These are phyloP conservation scores for Aleadryas rufinucha DNA, from an alignment of 2,113 vertebrate species.

Conservation along the genomic window DNA sequence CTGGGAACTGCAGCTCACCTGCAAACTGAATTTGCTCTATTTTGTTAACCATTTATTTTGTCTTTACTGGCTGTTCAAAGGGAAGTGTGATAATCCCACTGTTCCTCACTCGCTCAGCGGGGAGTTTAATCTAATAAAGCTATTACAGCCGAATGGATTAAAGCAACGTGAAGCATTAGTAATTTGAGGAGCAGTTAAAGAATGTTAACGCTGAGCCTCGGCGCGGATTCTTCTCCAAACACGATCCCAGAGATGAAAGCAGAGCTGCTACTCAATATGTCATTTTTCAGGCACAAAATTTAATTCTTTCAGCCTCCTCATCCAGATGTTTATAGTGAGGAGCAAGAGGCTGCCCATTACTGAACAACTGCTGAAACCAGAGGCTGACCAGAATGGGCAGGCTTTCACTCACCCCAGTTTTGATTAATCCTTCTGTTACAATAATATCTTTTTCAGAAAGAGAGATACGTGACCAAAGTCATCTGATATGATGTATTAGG, in stretches of 20 bases:
- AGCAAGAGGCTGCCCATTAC: slow-evolving; percentile 22
- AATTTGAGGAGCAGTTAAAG: slow-evolving; percentile 72
- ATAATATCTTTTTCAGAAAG: background rate
- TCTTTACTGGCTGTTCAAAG: slow-evolving; percentile 74
- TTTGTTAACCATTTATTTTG: slow-evolving; percentile 78
- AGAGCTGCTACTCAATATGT: slow-evolving; percentile 48
- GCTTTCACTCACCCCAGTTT: background rate
- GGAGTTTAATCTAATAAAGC: slow-evolving; percentile 78
- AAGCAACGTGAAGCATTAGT: slow-evolving; percentile 72
- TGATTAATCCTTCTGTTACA: slow-evolving; percentile 22
- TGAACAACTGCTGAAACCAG: slow-evolving; percentile 30
- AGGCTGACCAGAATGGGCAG: background rate
- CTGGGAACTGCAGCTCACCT: slow-evolving; percentile 56
- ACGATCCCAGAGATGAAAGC: slow-evolving; percentile 58
- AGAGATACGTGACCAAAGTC: background rate
- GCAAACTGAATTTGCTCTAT: slow-evolving; percentile 69
- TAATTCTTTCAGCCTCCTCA: slow-evolving; percentile 48
- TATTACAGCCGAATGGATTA: slow-evolving; percentile 69
- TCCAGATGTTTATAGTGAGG: slow-evolving; percentile 45
- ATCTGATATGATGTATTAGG: background rate
- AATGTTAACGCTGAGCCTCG: slow-evolving; percentile 61
- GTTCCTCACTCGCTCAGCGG: slow-evolving; percentile 66
- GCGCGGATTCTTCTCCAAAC: slow-evolving; percentile 58
- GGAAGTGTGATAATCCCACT: slow-evolving; percentile 75
- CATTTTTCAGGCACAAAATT: slow-evolving; percentile 52